phyloP scores from a whole-genome alignment of 2,797 vertebrate species.

The Pyrocephalus nanus region DNA sequence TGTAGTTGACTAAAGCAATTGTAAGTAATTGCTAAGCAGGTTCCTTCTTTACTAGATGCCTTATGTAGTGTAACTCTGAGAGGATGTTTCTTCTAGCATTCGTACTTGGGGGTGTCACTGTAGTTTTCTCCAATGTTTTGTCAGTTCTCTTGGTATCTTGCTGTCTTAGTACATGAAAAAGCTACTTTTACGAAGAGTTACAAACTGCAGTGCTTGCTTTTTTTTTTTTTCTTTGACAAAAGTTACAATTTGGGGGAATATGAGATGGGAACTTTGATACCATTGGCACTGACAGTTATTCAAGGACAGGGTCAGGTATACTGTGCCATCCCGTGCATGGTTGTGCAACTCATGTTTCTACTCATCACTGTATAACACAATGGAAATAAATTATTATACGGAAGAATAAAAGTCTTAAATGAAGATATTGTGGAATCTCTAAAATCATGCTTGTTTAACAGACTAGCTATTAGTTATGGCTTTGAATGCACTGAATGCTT shows the following conservation, averaged over 20 bases:
- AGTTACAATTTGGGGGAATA: background rate
- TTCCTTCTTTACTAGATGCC: background rate
- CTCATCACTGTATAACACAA: background rate
- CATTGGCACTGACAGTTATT: background rate
- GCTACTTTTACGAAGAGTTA: background rate
- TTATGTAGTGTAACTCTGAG: background rate
- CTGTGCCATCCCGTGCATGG: background rate
- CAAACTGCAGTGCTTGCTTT: fast-evolving
- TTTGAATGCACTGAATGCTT: background rate
- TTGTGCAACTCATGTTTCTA: background rate
- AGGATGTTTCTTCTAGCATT: background rate
- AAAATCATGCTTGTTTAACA: background rate
- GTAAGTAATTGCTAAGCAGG: background rate
- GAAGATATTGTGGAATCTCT: background rate
- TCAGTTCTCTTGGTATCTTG: background rate
- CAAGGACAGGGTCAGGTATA: background rate
- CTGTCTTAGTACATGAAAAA: background rate
- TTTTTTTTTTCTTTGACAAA: background rate
- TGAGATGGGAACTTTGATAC: background rate
- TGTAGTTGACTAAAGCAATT: background rate
- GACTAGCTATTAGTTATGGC: background rate
- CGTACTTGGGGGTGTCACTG: background rate
- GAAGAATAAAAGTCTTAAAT: background rate
- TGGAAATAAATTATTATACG: background rate
- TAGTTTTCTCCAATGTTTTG: background rate